Evolutionary conservation across 2,113 vertebrate species (phyloP), one percentile per base, ranked within the genome.

Genomic region (Nibea coibor): DNA sequence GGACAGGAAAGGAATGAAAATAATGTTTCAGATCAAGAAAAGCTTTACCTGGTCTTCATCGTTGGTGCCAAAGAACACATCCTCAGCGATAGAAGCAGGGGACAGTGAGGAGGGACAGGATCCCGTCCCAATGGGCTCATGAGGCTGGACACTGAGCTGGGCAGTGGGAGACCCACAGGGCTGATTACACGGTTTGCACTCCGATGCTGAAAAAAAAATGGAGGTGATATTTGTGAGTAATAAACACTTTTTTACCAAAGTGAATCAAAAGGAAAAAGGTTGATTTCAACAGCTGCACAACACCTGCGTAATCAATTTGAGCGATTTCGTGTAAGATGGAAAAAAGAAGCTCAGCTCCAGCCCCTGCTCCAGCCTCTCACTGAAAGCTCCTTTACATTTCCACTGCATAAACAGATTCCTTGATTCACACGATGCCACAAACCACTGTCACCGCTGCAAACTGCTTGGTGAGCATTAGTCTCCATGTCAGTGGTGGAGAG

Each of bases 111-210:
- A 90, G 12, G 93, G 89, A 39, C 35, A 39, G 12, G 83, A 91
- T 53, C 87, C 88, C 42, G 89, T 88, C 45, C 82, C 82, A 4
- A 43, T 35, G 54, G 70, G 15, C 45, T 20, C 20, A 10, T 45
- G 42, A 66, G 79, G 56, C 61, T 63, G 89, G 73, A 45, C 53
- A 11, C 62, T 7, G 48, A 85, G 72, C 8, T 68, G 90, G 42
- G 61, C 43, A 31, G 50, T 63, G 35, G 77, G 74, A 43, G 74
- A 64, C 35, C 80, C 54, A 58, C 91, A 88, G 51, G 92, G 82
- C 66, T 1, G 84, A 47, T 93, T 76, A 48, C 94, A 95, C 0
- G 96, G 95, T 78, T 97, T 97, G 87, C 95, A 94, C 82, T 97
- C 96, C 0, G 96, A 97, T 1, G 91, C 96, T 97, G 92, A 20